Percentiles rank a stretch among this genome's conserved stretches.
These are phyloP conservation scores for Megaleporinus macrocephalus DNA, from an alignment of 2,113 vertebrate species.

Conservation along the genomic window DNA sequence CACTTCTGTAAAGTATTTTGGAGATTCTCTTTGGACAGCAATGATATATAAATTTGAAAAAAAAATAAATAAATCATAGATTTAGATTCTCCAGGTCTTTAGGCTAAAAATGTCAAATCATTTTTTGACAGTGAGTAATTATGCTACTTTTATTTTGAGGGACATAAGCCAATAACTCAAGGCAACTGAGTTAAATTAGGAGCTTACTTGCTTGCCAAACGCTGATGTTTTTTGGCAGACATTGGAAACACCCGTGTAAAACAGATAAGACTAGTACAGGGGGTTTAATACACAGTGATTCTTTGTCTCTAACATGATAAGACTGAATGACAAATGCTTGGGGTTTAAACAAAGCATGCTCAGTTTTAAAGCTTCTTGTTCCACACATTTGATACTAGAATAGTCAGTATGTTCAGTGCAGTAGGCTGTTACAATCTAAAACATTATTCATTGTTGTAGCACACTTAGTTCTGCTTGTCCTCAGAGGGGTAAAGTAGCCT, in stretches of 20 bases:
- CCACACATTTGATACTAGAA: constrained; percentile 9
- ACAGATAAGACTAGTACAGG: constrained; percentile 6
- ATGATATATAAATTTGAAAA: too few species aligned
- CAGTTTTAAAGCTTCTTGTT: not conserved
- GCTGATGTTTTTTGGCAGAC: constrained; percentile 5
- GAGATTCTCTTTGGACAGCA: too few species aligned
- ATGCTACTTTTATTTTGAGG: not conserved
- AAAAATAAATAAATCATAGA: too few species aligned
- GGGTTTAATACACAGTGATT: not conserved
- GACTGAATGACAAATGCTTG: not conserved
- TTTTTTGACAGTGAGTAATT: too few species aligned
- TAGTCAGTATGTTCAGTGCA: constrained; percentile 3
- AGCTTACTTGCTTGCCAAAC: not conserved
- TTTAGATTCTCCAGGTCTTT: too few species aligned
- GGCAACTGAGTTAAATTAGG: not conserved
- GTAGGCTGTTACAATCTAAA: not conserved
- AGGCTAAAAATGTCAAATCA: too few species aligned
- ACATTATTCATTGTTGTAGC: not conserved
- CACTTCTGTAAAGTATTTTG: too few species aligned
- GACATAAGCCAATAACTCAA: not conserved
- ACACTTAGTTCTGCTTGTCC: not conserved
- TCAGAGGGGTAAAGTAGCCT: too few species aligned
- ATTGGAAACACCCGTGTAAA: not conserved
- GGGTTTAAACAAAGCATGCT: not conserved
- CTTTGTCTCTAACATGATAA: constrained; percentile 11